These are phyloP conservation scores for Polylopha cassiicola DNA, from an alignment of 2,888 invertebrate genomes.

Conservation along the genomic window DNA sequence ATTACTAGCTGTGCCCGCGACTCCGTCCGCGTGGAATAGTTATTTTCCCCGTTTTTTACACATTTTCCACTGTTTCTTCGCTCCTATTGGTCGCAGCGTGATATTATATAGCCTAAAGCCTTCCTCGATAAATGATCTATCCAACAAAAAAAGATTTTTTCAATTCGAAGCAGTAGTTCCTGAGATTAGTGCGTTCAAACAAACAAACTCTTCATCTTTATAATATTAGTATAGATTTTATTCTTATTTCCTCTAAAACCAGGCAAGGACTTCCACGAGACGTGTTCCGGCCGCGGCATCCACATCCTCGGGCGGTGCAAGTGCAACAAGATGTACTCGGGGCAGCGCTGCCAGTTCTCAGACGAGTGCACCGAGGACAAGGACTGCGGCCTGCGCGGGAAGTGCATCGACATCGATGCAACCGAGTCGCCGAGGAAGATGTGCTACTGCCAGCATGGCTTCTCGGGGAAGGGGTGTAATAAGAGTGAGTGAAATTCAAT, in stretches of 20 bases:
- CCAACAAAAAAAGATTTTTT: too few species aligned
- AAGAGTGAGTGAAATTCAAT: constrained; percentile 90
- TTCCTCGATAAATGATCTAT: too few species aligned
- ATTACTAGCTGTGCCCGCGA: too few species aligned
- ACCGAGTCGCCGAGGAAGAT: constrained; percentile 88
- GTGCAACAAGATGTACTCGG: constrained; percentile 88
- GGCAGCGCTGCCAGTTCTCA: constrained; percentile 89
- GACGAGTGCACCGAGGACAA: constrained; percentile 91
- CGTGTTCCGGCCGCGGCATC: constrained; percentile 90
- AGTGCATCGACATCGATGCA: constrained; percentile 88
- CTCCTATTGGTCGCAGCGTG: too few species aligned
- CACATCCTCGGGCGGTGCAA: constrained; percentile 87
- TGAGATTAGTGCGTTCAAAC: too few species aligned
- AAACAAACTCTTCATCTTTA: too few species aligned
- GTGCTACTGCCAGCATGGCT: constrained; percentile 94
- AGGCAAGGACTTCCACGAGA: constrained; percentile 88
- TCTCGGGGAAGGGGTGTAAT: constrained; percentile 90
- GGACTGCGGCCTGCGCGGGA: constrained; percentile 92
- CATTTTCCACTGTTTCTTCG: too few species aligned
- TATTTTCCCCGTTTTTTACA: too few species aligned
- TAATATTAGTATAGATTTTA: too few species aligned
- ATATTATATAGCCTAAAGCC: too few species aligned
- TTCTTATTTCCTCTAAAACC: constrained; percentile 30
- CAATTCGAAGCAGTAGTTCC: too few species aligned
- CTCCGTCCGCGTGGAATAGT: too few species aligned